Conservation (phyloP, 2,113 vertebrate species). For the Oxyruncus cristatus region DNA sequence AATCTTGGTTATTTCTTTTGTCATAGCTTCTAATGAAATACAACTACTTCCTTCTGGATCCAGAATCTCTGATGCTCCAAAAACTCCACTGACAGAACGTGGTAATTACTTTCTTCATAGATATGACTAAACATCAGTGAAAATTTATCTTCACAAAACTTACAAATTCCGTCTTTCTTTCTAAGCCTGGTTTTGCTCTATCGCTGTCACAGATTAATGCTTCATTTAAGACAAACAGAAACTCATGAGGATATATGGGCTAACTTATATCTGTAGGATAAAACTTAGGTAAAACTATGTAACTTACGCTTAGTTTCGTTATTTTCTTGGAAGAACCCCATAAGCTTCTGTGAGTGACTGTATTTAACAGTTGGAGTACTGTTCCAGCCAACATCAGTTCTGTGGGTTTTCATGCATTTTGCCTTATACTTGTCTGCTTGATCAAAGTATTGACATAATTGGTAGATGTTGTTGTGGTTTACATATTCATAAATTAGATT, state of each 20-base stretch:
- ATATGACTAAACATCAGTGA: neutral
- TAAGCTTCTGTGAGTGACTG: neutral
- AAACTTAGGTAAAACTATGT: neutral
- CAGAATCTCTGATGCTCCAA: conserved; percentile 62
- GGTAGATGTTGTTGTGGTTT: neutral
- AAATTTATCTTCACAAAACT: neutral
- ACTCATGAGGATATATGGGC: neutral
- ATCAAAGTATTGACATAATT: neutral
- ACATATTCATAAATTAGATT: neutral
- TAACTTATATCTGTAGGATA: neutral
- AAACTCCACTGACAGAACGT: conserved; percentile 58
- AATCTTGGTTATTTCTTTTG: conserved; percentile 58
- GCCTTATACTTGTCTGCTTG: neutral
- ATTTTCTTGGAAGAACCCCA: neutral
- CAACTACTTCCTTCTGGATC: conserved; percentile 43
- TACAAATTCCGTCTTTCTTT: neutral
- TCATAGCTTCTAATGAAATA: conserved; percentile 70
- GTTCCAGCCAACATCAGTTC: neutral
- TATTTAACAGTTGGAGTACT: neutral
- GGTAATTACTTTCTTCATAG: conserved; percentile 70
- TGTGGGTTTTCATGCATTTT: neutral
- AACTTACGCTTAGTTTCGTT: neutral
- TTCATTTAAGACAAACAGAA: neutral
- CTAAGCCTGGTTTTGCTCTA: neutral
- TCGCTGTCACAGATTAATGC: neutral